These are phyloP conservation scores for Istiophorus platypterus DNA, from an alignment of 2,113 vertebrate genomes.

Conservation along the genomic window DNA sequence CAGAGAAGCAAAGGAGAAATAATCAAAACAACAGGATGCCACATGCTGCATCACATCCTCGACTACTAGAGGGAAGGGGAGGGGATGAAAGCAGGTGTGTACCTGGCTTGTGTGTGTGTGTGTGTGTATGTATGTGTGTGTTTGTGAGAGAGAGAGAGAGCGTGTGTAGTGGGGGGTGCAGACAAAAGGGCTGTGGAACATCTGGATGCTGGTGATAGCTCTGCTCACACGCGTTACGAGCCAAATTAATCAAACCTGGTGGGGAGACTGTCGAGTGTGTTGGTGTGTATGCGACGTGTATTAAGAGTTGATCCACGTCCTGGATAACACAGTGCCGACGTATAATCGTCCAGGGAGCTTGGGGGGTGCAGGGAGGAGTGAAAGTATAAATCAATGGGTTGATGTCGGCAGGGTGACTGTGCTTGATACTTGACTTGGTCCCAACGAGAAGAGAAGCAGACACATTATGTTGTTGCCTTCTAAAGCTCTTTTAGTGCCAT, in stretches of 20 bases:
- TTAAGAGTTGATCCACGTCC: conserved; percentile 77
- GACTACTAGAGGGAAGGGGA: conserved; percentile 48
- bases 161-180: conserved; percentile 23
- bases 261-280: conserved; percentile 66
- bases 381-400: conserved; percentile 74
- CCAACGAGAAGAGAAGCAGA: conserved; percentile 56
- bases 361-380: conserved; percentile 25
- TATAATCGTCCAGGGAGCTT: conserved; percentile 61
- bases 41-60: conserved; percentile 55
- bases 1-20: conserved; percentile 57
- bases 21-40: conserved; percentile 53
- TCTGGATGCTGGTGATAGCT: conserved; percentile 83
- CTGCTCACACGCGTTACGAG: conserved; percentile 74
- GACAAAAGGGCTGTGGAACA: conserved; percentile 81
- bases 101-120: conserved; percentile 19
- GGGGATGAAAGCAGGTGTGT: conserved; percentile 67
- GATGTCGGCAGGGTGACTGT: conserved; percentile 63
- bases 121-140: conserved; percentile 14
- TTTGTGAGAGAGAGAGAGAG: neutral
- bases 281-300: conserved; percentile 51
- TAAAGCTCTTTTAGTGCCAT: conserved; percentile 42
- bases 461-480: conserved; percentile 50
- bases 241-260: conserved; percentile 84
- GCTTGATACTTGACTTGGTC: conserved; percentile 63
- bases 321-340: conserved; percentile 60